Percentiles rank a stretch among this genome's conserved stretches.
phyloP scores from a whole-genome alignment of 2,888 invertebrate species.

The Papilio protenor region DNA sequence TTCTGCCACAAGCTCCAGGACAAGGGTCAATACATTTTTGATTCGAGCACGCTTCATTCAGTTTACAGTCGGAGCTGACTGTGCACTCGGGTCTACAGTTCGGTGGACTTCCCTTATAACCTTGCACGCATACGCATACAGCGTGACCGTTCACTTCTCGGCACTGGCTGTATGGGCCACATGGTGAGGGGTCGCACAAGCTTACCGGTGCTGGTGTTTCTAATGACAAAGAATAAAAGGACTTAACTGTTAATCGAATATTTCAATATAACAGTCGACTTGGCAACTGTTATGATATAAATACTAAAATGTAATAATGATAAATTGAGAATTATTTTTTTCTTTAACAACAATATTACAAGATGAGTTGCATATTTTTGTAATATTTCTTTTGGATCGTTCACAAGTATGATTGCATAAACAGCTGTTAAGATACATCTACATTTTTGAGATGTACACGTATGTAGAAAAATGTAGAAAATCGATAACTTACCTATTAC shows the following conservation, averaged over 20 bases:
- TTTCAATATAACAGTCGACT: not conserved
- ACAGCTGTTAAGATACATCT: not conserved
- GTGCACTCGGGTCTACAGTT: conserved; percentile 92
- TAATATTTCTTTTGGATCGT: not conserved
- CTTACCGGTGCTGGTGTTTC: conserved; percentile 59
- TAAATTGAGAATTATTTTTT: not conserved
- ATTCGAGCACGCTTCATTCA: conserved; percentile 88
- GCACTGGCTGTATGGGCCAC: conserved; percentile 90
- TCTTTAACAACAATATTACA: not conserved
- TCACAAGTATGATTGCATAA: not conserved
- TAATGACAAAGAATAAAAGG: conserved; percentile 52
- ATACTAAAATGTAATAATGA: not conserved
- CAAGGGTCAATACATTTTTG: conserved; percentile 91
- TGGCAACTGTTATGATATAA: not conserved
- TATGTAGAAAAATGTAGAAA: not conserved
- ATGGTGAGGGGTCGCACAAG: conserved; percentile 79
- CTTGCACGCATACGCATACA: conserved; percentile 88
- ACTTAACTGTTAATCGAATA: not conserved
- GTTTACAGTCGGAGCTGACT: conserved; percentile 88
- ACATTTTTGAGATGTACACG: not conserved
- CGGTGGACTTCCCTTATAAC: conserved; percentile 88
- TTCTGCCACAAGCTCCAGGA: conserved; percentile 88
- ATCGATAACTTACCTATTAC: conserved; percentile 60
- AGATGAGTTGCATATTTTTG: not conserved
- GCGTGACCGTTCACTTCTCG: conserved; percentile 87